These are phyloP conservation scores for Bellardia pandia DNA, from an alignment of 2,888 invertebrate genomes.

Conservation along the genomic window DNA sequence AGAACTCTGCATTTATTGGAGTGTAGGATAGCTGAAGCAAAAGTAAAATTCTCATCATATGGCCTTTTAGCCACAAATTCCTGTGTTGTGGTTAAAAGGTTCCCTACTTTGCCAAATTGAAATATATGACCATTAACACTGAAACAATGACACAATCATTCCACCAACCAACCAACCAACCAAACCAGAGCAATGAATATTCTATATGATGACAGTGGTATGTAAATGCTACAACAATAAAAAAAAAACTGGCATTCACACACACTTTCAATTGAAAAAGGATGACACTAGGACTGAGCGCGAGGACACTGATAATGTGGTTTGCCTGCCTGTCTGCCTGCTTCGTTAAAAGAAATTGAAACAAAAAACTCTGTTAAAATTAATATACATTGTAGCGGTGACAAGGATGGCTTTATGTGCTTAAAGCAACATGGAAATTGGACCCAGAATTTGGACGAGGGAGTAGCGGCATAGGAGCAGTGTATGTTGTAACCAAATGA, in stretches of 20 bases:
- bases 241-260: background rate
- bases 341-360: background rate
- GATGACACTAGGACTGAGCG: background rate
- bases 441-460: background rate
- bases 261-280: background rate
- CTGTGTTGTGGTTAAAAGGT: conserved; percentile 71
- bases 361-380: conserved; percentile 47
- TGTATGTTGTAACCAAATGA: conserved; percentile 48
- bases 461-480: conserved; percentile 21
- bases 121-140: conserved; percentile 73
- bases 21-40: background rate
- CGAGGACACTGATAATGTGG: background rate
- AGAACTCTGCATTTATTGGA: background rate
- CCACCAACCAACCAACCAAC: background rate
- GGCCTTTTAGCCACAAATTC: conserved; percentile 72
- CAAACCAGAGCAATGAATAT: conserved; percentile 63
- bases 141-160: conserved; percentile 62
- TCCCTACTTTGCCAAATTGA: conserved; percentile 73
- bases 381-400: conserved; percentile 51
- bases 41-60: conserved; percentile 52
- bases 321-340: background rate
- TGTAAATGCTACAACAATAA: conserved; percentile 35
- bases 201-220: conserved; percentile 56
- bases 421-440: conserved; percentile 26
- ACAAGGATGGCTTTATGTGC: conserved; percentile 46